Evolutionary conservation across 2,888 invertebrate genomes (phyloP).

Genomic region (Catocala sponsa): DNA sequence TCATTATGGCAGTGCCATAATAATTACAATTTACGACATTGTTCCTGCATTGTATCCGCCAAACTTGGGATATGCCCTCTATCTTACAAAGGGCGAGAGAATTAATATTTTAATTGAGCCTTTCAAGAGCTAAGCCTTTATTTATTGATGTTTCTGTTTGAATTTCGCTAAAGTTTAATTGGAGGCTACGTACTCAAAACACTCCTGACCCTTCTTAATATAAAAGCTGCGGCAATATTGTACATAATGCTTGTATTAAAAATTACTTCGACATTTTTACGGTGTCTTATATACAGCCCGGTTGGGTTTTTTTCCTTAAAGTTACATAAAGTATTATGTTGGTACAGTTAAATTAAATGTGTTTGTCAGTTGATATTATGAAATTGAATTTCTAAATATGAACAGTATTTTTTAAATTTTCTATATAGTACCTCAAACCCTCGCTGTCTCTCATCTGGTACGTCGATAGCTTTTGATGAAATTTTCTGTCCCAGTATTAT

Average conservation of each 20-base stretch:
- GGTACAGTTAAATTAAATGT: too few species aligned
- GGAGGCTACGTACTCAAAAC: constrained; percentile 25
- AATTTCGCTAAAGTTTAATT: constrained; percentile 48
- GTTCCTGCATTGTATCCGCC: constrained; percentile 21
- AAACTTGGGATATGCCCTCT: constrained; percentile 23
- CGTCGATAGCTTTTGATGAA: too few species aligned
- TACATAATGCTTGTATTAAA: neutral
- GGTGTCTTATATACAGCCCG: neutral
- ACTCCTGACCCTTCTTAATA: neutral
- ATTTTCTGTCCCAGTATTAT: too few species aligned
- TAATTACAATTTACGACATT: constrained; percentile 33
- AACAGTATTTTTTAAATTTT: too few species aligned
- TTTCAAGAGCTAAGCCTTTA: constrained; percentile 35
- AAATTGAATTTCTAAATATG: too few species aligned
- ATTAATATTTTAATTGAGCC: constrained; percentile 49
- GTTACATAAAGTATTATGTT: too few species aligned
- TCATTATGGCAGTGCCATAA: constrained; percentile 36
- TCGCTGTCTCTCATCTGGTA: too few species aligned
- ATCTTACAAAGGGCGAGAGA: constrained; percentile 28
- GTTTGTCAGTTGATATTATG: too few species aligned
- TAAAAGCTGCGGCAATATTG: neutral
- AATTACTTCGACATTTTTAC: constrained; percentile 2
- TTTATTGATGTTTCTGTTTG: constrained; percentile 48
- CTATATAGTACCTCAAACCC: too few species aligned
- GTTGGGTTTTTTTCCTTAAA: neutral